These are phyloP conservation scores for Garra rufa DNA, from an alignment of 2,113 vertebrate genomes.

Conservation along the genomic window DNA sequence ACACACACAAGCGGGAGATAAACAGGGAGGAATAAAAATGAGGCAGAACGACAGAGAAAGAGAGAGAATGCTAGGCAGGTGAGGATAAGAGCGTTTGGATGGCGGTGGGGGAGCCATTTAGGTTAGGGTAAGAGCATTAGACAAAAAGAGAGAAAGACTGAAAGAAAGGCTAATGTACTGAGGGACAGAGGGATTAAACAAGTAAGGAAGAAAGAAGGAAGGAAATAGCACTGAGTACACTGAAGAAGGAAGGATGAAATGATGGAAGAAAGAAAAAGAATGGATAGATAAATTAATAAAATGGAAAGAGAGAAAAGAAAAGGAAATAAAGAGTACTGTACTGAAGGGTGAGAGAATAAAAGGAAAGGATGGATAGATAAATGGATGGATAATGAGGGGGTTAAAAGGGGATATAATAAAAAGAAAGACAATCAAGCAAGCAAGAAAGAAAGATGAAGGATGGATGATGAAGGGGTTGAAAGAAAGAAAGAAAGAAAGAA, in stretches of 20 bases:
- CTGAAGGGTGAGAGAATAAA: no score
- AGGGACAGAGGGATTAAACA: neutral
- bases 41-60: constrained; percentile 7
- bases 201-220: neutral
- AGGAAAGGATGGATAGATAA: no score
- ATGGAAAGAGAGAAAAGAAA: neutral
- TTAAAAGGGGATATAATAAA: neutral
- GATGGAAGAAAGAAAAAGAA: neutral
- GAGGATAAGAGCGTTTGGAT: neutral
- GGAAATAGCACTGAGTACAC: neutral
- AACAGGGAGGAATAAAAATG: constrained; percentile 17
- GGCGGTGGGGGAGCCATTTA: neutral
- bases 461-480: neutral
- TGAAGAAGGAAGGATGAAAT: no score
- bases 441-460: neutral
- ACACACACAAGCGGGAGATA: constrained; percentile 14
- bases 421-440: no score
- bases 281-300: neutral
- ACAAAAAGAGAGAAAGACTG: neutral
- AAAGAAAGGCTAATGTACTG: neutral
- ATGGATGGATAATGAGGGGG: no score
- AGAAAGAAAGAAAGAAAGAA: neutral
- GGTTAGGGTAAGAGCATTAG: neutral
- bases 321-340: neutral
- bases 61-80: neutral